These are phyloP conservation scores for Leucophora obtusa DNA, from an alignment of 2,888 invertebrate species.

Conservation along the genomic window DNA sequence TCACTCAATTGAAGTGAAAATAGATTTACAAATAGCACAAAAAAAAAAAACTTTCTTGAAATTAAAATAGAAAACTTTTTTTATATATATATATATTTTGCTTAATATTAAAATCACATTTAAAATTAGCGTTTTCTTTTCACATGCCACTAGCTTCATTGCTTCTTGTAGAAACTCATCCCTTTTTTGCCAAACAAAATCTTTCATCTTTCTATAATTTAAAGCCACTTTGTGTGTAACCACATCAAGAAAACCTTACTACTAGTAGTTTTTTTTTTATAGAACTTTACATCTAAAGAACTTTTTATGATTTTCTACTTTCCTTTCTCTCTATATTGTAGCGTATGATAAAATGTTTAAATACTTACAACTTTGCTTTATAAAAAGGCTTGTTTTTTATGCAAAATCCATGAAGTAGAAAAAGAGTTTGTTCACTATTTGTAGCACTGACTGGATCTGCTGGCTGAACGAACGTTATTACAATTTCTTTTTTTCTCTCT, in stretches of 20 bases:
- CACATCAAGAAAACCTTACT: conserved; percentile 59
- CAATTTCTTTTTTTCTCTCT: conserved; percentile 13
- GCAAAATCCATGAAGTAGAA: conserved; percentile 68
- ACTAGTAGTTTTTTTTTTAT: background rate
- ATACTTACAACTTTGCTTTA: conserved; percentile 54
- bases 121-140: background rate
- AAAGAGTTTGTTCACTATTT: conserved; percentile 59
- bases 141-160: conserved; percentile 23
- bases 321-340: background rate
- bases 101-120: background rate
- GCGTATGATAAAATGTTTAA: conserved; percentile 59
- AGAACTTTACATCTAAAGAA: conserved; percentile 41
- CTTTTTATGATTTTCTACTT: conserved; percentile 40
- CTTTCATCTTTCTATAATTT: conserved; percentile 52
- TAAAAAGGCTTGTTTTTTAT: conserved; percentile 61
- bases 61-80: conserved; percentile 19
- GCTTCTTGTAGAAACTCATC: background rate
- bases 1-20: conserved; percentile 73
- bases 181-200: background rate
- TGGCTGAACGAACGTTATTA: background rate
- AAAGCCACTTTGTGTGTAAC: conserved; percentile 61
- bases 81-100: background rate
- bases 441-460: background rate
- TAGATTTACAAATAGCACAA: background rate
- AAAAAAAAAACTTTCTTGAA: no score